These are phyloP conservation scores for Baronia brevicornis DNA, from an alignment of 2,888 invertebrate species.

Conservation along the genomic window DNA sequence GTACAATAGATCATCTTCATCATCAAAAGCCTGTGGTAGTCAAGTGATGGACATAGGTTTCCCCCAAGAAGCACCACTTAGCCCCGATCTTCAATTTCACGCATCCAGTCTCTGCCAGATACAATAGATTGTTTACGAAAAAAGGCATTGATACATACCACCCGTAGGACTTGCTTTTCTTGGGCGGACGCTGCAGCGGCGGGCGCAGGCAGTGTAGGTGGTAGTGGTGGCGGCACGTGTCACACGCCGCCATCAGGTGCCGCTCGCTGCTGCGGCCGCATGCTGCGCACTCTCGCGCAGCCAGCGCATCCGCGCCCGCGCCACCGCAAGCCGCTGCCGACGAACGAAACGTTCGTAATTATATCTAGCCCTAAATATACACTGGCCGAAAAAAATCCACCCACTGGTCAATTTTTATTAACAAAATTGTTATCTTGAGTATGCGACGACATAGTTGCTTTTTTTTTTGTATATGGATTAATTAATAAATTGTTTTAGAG, in stretches of 20 bases:
- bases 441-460: too few relatives aligned
- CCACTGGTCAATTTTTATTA: too few relatives aligned
- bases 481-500: too few relatives aligned
- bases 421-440: too few relatives aligned
- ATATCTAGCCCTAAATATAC: not conserved
- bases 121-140: too few relatives aligned
- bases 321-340: constrained; percentile 8
- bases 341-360: constrained; percentile 1
- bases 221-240: constrained; percentile 93
- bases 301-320: constrained; percentile 33
- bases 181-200: constrained; percentile 94
- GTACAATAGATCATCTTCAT: too few relatives aligned
- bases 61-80: too few relatives aligned
- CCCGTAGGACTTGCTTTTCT: constrained; percentile 95
- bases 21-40: too few relatives aligned
- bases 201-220: constrained; percentile 96
- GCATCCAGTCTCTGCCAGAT: too few relatives aligned
- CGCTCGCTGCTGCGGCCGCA: constrained; percentile 92
- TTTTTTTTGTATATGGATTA: too few relatives aligned
- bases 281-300: constrained; percentile 86
- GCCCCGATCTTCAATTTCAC: too few relatives aligned
- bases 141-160: constrained; percentile 75
- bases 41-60: too few relatives aligned
- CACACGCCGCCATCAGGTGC: constrained; percentile 95
- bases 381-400: not conserved